Conservation (phyloP, 2,888 invertebrate species). For the Oscheius sp. region DNA sequence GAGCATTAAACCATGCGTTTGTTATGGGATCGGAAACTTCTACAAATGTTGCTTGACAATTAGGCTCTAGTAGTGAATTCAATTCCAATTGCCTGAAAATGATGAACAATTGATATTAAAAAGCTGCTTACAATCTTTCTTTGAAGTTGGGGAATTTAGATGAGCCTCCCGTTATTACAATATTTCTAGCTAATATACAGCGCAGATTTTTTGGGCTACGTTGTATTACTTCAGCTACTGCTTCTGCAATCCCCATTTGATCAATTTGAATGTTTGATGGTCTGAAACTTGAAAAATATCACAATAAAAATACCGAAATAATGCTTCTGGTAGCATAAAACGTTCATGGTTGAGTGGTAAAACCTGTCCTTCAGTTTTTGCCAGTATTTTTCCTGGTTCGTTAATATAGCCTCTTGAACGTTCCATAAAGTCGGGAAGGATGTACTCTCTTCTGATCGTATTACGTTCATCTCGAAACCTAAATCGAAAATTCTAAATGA, state of each 20-base stretch:
- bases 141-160: slow-evolving; percentile 86
- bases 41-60: slow-evolving; percentile 31
- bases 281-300: slow-evolving; percentile 71
- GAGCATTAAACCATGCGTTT: slow-evolving; percentile 56
- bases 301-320: slow-evolving; percentile 77
- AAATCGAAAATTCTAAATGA: slow-evolving; percentile 6
- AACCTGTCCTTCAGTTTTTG: slow-evolving; percentile 67
- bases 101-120: not conserved
- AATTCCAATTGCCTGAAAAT: slow-evolving; percentile 38
- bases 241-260: slow-evolving; percentile 82
- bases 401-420: slow-evolving; percentile 40
- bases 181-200: slow-evolving; percentile 80
- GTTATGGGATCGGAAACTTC: slow-evolving; percentile 45
- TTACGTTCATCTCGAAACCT: slow-evolving; percentile 73
- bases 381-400: slow-evolving; percentile 15
- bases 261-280: slow-evolving; percentile 93
- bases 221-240: slow-evolving; percentile 48
- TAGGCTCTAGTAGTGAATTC: slow-evolving; percentile 34
- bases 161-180: slow-evolving; percentile 84
- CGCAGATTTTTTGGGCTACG: slow-evolving; percentile 74
- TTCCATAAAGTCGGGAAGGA: slow-evolving; percentile 90
- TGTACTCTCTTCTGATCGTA: slow-evolving; percentile 85
- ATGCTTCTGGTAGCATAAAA: slow-evolving; percentile 89
- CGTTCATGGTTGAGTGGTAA: slow-evolving; percentile 89
- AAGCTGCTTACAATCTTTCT: slow-evolving; percentile 78